These are phyloP conservation scores for Machimus atricapillus DNA, from an alignment of 2,888 invertebrate genomes.

Conservation along the genomic window DNA sequence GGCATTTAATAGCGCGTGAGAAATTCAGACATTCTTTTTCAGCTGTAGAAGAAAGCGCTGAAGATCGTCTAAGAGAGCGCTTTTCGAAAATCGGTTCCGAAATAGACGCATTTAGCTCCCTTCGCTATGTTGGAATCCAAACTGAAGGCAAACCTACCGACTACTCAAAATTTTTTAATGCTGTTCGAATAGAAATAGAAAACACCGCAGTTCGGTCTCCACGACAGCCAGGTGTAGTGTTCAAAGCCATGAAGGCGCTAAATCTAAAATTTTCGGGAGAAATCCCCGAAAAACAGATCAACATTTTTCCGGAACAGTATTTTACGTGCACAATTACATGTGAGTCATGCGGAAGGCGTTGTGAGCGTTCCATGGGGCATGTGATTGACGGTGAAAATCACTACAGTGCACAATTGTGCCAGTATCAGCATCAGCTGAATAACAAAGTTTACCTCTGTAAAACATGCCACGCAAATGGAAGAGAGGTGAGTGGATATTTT, in stretches of 20 bases:
- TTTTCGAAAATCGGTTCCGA: conserved; percentile 70
- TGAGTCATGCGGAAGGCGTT: conserved; percentile 71
- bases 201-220: conserved; percentile 76
- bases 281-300: conserved; percentile 68
- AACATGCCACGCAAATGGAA: conserved; percentile 69
- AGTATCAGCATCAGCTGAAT: conserved; percentile 78
- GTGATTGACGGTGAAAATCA: conserved; percentile 69
- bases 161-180: conserved; percentile 67
- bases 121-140: conserved; percentile 73
- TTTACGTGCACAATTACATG: conserved; percentile 78
- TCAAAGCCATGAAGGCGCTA: conserved; percentile 72
- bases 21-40: conserved; percentile 38
- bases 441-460: conserved; percentile 73
- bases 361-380: conserved; percentile 73
- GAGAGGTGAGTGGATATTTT: conserved; percentile 56
- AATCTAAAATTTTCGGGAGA: conserved; percentile 79
- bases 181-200: conserved; percentile 69
- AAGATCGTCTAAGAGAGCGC: conserved; percentile 68
- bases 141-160: conserved; percentile 66
- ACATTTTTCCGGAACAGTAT: conserved; percentile 79
- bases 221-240: conserved; percentile 72
- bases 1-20: not conserved
- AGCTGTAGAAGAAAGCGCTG: conserved; percentile 68
- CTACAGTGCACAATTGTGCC: conserved; percentile 61
- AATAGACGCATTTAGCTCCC: conserved; percentile 75